A percentile compares a stretch with the other conserved stretches of the same genome.
These are phyloP conservation scores for Tachuris rubrigastra DNA, from an alignment of 2,113 vertebrate genomes.

Conservation along the genomic window DNA sequence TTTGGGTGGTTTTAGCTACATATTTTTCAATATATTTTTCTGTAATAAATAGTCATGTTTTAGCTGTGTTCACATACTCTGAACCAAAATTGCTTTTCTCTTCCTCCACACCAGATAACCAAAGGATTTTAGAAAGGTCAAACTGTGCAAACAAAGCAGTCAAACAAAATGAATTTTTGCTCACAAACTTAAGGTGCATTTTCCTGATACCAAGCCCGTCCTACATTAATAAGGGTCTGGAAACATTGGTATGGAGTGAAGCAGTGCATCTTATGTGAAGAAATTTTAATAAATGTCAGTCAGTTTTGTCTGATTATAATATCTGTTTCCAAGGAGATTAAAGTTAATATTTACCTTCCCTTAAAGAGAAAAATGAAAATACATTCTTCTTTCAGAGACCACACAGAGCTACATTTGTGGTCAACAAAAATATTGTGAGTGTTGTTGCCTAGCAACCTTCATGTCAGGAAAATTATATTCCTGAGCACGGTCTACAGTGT, in stretches of 20 bases:
- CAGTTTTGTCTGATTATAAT: background rate
- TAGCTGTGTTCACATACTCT: background rate
- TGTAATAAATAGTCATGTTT: background rate
- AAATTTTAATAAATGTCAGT: background rate
- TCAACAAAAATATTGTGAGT: conserved; percentile 68
- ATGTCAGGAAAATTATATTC: conserved; percentile 50
- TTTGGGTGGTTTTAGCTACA: background rate
- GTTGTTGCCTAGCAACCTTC: conserved; percentile 72
- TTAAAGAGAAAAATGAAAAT: background rate
- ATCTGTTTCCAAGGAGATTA: background rate
- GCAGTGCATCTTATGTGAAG: background rate
- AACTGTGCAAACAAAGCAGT: background rate
- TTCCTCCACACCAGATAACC: background rate
- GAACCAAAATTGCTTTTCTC: background rate
- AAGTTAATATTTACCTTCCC: background rate
- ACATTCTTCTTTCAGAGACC: background rate
- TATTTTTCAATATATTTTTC: background rate
- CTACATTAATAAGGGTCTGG: background rate
- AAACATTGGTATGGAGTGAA: background rate
- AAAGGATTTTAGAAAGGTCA: background rate
- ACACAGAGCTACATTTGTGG: conserved; percentile 36
- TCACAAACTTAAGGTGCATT: background rate
- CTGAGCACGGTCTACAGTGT: background rate
- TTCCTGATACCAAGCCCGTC: background rate
- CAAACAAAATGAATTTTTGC: background rate